phyloP scores from a whole-genome alignment of 1,140 invertebrate genomes.

The Drosophila nikananu region DNA sequence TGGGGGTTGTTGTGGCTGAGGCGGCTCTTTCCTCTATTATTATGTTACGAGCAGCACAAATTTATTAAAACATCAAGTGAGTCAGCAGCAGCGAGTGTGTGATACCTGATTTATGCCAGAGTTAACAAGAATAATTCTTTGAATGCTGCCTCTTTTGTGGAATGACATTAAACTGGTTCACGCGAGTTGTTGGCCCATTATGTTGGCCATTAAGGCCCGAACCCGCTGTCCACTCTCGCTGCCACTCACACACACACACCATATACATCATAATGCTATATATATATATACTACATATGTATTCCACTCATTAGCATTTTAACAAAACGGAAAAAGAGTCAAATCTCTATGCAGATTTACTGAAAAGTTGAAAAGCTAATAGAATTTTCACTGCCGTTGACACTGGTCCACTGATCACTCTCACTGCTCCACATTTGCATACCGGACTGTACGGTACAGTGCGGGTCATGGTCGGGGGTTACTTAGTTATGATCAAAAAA shows the following conservation, averaged over 20 bases:
- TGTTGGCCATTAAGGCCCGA: constrained; percentile 32
- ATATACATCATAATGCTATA: not conserved
- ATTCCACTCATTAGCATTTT: constrained; percentile 48
- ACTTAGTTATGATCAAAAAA: too few relatives aligned
- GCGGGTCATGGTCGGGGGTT: not conserved
- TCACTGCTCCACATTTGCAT: constrained; percentile 40
- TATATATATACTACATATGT: constrained; percentile 3
- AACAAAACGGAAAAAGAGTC: constrained; percentile 35
- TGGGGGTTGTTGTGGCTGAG: constrained; percentile 24
- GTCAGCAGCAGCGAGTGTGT: constrained; percentile 11
- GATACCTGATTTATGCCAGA: constrained; percentile 49
- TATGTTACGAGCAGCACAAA: constrained; percentile 48
- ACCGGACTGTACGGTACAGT: constrained; percentile 20
- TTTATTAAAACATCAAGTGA: constrained; percentile 50
- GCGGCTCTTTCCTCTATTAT: constrained; percentile 51
- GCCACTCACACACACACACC: constrained; percentile 8
- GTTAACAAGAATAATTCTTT: constrained; percentile 58
- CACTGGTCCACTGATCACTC: constrained; percentile 34
- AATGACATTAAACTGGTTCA: constrained; percentile 55
- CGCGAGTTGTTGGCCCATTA: constrained; percentile 35
- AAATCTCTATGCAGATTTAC: constrained; percentile 40
- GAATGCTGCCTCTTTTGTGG: constrained; percentile 26
- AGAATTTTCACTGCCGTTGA: constrained; percentile 39
- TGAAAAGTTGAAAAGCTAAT: constrained; percentile 21
- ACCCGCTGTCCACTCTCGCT: constrained; percentile 47